Conservation (phyloP, 1,140 invertebrate species). For the Heliconius hewitsoni region DNA sequence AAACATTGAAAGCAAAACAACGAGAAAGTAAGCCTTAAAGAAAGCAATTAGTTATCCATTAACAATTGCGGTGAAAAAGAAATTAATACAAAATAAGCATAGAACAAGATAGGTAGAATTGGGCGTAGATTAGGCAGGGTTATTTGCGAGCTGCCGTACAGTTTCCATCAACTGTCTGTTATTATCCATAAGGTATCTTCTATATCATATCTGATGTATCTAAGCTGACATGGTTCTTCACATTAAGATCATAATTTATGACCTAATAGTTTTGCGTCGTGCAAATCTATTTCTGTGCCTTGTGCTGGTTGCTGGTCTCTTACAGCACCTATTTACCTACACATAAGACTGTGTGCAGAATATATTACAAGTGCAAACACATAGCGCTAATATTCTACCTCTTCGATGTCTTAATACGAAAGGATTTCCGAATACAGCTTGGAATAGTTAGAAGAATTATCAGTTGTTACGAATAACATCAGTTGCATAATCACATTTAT, state of each 20-base stretch:
- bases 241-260: conserved; percentile 47
- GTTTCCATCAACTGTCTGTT: conserved; percentile 50
- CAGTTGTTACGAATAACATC: conserved; percentile 12
- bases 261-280: conserved; percentile 49
- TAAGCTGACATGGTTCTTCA: conserved; percentile 55
- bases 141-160: conserved; percentile 73
- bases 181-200: conserved; percentile 21
- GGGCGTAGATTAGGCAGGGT: conserved; percentile 78
- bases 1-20: conserved; percentile 24
- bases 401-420: conserved; percentile 46
- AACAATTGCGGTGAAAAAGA: conserved; percentile 13
- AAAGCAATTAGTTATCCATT: conserved; percentile 13
- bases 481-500: neutral
- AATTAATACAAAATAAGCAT: conserved; percentile 61
- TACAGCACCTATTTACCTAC: conserved; percentile 67
- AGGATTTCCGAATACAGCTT: neutral
- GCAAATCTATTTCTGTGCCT: conserved; percentile 51
- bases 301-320: conserved; percentile 69
- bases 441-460: conserved; percentile 3
- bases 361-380: conserved; percentile 74
- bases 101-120: conserved; percentile 72
- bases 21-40: conserved; percentile 16
- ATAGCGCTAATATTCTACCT: conserved; percentile 70
- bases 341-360: conserved; percentile 59
- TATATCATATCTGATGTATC: neutral